A percentile compares a stretch with the other conserved stretches of the same genome.
These are phyloP conservation scores for Neoascia interrupta DNA, from an alignment of 2,888 invertebrate genomes.

Conservation along the genomic window DNA sequence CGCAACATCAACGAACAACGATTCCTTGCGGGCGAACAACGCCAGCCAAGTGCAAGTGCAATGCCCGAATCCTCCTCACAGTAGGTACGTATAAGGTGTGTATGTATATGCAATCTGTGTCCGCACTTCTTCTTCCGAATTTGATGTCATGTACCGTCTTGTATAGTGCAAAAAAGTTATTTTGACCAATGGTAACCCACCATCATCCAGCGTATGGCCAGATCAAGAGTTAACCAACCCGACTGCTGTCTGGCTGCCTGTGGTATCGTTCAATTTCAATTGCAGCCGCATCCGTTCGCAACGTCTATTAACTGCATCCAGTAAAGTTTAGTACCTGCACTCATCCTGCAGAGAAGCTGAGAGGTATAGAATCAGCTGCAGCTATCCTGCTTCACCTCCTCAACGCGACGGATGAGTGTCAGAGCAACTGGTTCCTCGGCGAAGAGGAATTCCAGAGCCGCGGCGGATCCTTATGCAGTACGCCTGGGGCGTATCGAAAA, in stretches of 20 bases:
- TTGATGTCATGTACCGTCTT: background rate
- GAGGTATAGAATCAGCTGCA: background rate
- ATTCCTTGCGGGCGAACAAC: conserved; percentile 57
- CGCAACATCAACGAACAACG: conserved; percentile 61
- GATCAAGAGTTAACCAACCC: conserved; percentile 67
- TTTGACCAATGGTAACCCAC: conserved; percentile 61
- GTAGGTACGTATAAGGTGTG: conserved; percentile 6
- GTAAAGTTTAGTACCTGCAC: conserved; percentile 54
- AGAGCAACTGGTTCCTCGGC: conserved; percentile 61
- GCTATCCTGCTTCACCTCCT: conserved; percentile 59
- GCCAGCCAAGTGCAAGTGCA: conserved; percentile 58
- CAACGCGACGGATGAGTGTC: conserved; percentile 62
- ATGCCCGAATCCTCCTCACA: conserved; percentile 31
- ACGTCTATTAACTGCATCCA: conserved; percentile 53
- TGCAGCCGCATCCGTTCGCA: conserved; percentile 66
- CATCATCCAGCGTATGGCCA: conserved; percentile 36
- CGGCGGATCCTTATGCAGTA: conserved; percentile 51
- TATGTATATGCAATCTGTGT: conserved; percentile 45
- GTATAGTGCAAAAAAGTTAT: conserved; percentile 11
- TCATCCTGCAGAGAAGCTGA: conserved; percentile 8
- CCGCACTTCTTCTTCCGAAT: conserved; percentile 31
- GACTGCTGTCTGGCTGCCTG: conserved; percentile 63
- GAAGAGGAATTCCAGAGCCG: conserved; percentile 60
- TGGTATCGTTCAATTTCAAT: conserved; percentile 69
- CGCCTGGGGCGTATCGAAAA: conserved; percentile 44